Evolutionary conservation across 2,113 vertebrate species (phyloP).

Genomic region (Bubo scandiacus): DNA sequence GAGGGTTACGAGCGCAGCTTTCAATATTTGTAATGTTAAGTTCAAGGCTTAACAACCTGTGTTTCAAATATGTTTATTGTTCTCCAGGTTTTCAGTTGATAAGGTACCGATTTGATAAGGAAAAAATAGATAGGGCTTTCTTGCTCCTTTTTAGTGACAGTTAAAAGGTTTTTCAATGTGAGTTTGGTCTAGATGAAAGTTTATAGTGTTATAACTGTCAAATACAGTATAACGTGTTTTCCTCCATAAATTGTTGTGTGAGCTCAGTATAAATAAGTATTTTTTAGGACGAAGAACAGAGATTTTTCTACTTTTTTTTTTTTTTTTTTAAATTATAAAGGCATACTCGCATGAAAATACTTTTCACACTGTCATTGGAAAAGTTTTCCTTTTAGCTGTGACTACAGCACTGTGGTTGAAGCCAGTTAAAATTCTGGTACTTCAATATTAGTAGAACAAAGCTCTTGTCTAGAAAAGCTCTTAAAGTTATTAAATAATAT

Average conservation of each 20-base stretch:
- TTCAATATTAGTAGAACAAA: neutral
- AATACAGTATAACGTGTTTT: neutral
- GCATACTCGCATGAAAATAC: neutral
- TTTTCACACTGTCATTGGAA: neutral
- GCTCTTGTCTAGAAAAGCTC: neutral
- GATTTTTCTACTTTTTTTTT: neutral
- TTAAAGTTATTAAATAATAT: neutral
- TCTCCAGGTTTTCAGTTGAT: neutral
- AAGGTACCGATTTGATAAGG: neutral
- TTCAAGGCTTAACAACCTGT: neutral
- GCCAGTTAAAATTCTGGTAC: neutral
- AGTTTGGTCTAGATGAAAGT: neutral
- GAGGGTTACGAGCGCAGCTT: neutral
- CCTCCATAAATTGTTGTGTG: neutral
- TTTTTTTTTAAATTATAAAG: neutral
- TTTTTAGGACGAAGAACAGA: neutral
- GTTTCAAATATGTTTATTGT: neutral
- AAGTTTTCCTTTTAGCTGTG: neutral
- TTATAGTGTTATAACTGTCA: neutral
- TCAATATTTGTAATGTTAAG: neutral
- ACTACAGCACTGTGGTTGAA: neutral
- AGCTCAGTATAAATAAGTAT: neutral
- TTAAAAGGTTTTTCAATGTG: neutral
- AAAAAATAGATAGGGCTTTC: neutral
- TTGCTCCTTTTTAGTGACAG: slow-evolving; percentile 1